Percentiles rank a stretch among this genome's conserved stretches.
Conservation (phyloP, 2,797 vertebrate species). For the Rhodeus uyekii region DNA sequence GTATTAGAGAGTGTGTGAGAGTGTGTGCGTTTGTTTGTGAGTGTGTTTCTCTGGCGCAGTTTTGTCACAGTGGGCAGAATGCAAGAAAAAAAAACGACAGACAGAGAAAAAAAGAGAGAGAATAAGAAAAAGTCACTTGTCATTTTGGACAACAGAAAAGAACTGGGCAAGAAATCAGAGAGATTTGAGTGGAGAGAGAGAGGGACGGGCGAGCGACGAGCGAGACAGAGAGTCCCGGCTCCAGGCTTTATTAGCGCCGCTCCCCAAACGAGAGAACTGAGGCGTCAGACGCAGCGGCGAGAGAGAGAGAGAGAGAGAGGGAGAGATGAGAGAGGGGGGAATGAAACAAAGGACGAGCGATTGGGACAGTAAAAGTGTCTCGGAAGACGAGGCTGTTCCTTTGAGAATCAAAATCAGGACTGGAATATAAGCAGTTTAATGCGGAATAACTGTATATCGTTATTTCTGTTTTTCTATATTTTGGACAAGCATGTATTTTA, state of each 20-base stretch:
- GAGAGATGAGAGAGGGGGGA: too few species aligned
- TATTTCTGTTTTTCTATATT: too few species aligned
- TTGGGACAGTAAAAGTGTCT: constrained; percentile 48
- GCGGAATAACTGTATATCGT: not conserved
- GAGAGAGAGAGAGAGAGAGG: constrained; percentile 56
- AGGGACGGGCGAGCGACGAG: constrained; percentile 55
- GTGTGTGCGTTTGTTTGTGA: constrained; percentile 57
- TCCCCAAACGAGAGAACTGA: constrained; percentile 72
- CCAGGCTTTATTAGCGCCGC: constrained; percentile 75
- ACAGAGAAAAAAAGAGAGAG: constrained; percentile 61
- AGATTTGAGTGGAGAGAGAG: constrained; percentile 37
- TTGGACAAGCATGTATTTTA: not conserved
- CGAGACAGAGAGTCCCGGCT: constrained; percentile 76
- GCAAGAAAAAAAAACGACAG: constrained; percentile 67
- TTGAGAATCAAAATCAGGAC: not conserved
- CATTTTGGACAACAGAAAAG: constrained; percentile 56
- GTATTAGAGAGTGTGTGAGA: constrained; percentile 71
- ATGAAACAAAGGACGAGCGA: constrained; percentile 53
- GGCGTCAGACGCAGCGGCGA: constrained; percentile 72
- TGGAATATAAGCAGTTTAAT: not conserved
- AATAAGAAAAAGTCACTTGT: constrained; percentile 55
- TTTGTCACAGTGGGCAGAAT: constrained; percentile 79
- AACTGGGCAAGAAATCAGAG: constrained; percentile 58
- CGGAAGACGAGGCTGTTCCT: constrained; percentile 1
- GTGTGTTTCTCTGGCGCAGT: constrained; percentile 69